Evolutionary conservation across 1,140 invertebrate species (phyloP).

Genomic region (Oncopeltus fasciatus): DNA sequence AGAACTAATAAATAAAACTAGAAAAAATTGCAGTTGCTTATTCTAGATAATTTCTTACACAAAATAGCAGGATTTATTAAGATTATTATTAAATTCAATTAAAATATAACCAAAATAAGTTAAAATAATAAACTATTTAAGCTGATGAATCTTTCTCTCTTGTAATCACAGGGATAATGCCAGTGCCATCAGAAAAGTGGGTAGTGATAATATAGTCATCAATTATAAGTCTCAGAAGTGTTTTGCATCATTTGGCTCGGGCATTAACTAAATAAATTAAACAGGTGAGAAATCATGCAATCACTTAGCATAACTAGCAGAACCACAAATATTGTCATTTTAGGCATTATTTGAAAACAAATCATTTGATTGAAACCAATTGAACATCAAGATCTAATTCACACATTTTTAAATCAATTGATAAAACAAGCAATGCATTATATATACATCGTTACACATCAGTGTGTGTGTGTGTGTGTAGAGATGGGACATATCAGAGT

Average conservation of each 20-base stretch:
- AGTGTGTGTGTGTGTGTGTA: too few species aligned
- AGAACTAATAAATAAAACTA: neutral
- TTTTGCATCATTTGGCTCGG: slow-evolving; percentile 1
- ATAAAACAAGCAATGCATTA: too few species aligned
- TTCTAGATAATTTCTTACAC: neutral
- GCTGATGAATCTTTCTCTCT: neutral
- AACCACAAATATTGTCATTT: neutral
- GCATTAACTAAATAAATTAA: too few species aligned
- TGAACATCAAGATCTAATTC: too few species aligned
- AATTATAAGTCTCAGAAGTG: neutral
- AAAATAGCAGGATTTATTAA: neutral
- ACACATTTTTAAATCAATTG: too few species aligned
- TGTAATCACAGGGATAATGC: neutral
- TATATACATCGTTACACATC: too few species aligned
- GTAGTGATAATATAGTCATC: slow-evolving; percentile 10
- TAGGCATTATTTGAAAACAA: neutral
- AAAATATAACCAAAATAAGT: neutral
- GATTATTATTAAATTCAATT: neutral
- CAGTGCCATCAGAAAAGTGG: slow-evolving; percentile 6
- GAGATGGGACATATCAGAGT: too few species aligned
- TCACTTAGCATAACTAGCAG: too few species aligned
- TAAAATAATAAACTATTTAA: neutral
- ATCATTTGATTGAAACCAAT: neutral
- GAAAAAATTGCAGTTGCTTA: neutral
- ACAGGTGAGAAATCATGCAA: too few species aligned